Evolutionary conservation across 2,888 invertebrate genomes (phyloP), one percentile per base, ranked within the genome.

Genomic region (Camponotus fellah): DNA sequence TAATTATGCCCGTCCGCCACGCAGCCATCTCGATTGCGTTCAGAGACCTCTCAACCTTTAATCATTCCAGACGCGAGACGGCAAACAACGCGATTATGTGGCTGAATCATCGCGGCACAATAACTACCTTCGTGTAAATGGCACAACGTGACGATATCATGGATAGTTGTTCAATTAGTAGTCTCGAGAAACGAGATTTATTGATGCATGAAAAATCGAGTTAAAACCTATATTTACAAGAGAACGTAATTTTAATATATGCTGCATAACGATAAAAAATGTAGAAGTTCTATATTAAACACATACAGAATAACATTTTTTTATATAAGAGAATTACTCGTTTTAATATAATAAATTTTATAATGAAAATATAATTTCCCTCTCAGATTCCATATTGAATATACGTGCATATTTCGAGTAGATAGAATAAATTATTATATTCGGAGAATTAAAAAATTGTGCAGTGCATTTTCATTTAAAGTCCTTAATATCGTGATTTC

Each of bases 61-160:
- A 86, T 87, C 83, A 86, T 82, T 86, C 83, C 69, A 87, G 86
- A 88, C 80, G 84, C 87, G 86, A 89, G 87, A 88, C 84, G 83
- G 85, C 46, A 66, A 40, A 65, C 62, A 79, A 76, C 17, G 40
- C 37, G 81, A 83, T 83, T 77, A 56, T 32, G 56, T 32, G 40
- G 17, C 8, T 66, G 66, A 26, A 43, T 26, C 66, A 14, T 6
- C 21, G 26, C 43, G 66, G 9, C 8, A 66, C 66, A 43, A 66
- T 66, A 6, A 66, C 66, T 21, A 21, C 43, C 3, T 43, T 43
- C 26, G 43, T 56, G 2, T 34, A 76, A 37, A 68, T 14, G 26
- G 40, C 72, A 17, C 17, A 62, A 53, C 17, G 17, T 26, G 3
- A 43, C 40, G 9, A 40, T 68, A 32, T 68, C 26, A n/a, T 12